phyloP scores from a whole-genome alignment of 2,797 vertebrate species.

The Epinephelus awoara region DNA sequence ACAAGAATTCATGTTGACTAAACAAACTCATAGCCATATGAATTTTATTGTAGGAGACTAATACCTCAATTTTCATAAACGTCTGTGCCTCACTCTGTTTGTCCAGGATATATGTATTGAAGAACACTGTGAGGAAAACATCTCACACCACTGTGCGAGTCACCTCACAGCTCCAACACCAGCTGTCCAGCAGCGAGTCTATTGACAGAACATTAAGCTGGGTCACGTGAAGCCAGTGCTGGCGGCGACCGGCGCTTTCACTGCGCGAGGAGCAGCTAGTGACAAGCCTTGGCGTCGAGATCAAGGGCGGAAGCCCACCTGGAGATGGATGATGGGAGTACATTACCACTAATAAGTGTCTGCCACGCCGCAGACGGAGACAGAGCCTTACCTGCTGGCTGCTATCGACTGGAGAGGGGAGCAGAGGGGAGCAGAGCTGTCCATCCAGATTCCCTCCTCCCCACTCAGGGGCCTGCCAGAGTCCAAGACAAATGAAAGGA shows the following conservation, averaged over 20 bases:
- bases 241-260: conserved; percentile 42
- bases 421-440: conserved; percentile 58
- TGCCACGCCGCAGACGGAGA: conserved; percentile 68
- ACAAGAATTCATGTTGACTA: too few species aligned
- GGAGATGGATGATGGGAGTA: conserved; percentile 80
- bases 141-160: conserved; percentile 7
- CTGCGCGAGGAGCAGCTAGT: conserved; percentile 49
- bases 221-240: conserved; percentile 50
- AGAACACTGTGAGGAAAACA: conserved; percentile 32
- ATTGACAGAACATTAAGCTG: conserved; percentile 66
- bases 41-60: too few species aligned
- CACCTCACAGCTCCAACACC: conserved; percentile 27
- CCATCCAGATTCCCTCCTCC: conserved; percentile 48
- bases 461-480: conserved; percentile 31
- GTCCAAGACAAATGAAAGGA: conserved; percentile 39
- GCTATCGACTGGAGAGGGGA: conserved; percentile 71
- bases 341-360: conserved; percentile 78
- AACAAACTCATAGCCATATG: too few species aligned
- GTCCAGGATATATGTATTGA: conserved; percentile 23
- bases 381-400: conserved; percentile 74
- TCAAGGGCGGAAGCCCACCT: conserved; percentile 83
- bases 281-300: conserved; percentile 66
- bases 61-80: not conserved
- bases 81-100: conserved; percentile 7
- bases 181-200: conserved; percentile 27